A percentile compares a stretch with the other conserved stretches of the same genome.
Evolutionary conservation across 2,113 vertebrate genomes (phyloP).

Genomic region (Prochilodus magdalenae): DNA sequence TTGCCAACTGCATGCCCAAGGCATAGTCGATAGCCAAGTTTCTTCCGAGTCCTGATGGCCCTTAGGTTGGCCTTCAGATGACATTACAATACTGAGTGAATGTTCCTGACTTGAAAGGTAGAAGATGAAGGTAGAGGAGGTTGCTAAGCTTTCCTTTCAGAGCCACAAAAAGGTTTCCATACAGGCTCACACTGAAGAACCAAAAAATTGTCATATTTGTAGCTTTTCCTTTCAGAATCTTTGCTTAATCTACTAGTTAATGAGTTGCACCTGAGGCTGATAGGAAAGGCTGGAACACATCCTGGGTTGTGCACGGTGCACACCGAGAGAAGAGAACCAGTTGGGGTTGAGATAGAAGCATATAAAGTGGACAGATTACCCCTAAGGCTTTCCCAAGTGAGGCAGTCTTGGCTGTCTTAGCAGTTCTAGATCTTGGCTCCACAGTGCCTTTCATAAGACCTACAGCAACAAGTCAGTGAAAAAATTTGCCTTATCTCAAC

Average conservation of each 20-base stretch:
- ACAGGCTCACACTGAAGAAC: neutral
- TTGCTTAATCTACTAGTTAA: neutral
- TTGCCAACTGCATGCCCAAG: neutral
- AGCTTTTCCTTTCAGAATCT: neutral
- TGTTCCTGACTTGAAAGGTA: too few species aligned
- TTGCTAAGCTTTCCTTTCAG: neutral
- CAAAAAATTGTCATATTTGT: too few species aligned
- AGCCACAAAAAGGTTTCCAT: neutral
- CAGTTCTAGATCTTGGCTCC: neutral
- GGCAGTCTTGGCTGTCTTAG: neutral
- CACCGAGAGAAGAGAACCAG: neutral
- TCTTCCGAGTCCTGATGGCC: too few species aligned
- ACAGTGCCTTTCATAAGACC: neutral
- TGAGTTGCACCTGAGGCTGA: neutral
- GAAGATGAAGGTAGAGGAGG: neutral
- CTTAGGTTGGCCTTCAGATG: neutral
- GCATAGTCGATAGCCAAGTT: too few species aligned
- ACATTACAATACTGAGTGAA: neutral
- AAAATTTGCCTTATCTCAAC: neutral
- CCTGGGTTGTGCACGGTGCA: neutral
- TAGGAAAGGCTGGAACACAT: neutral
- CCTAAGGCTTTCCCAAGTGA: neutral
- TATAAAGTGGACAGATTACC: neutral
- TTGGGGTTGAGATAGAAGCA: neutral
- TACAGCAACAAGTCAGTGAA: neutral